phyloP scores from a whole-genome alignment of 2,113 vertebrate species.

The Pseudolaguvia tuberculata region DNA sequence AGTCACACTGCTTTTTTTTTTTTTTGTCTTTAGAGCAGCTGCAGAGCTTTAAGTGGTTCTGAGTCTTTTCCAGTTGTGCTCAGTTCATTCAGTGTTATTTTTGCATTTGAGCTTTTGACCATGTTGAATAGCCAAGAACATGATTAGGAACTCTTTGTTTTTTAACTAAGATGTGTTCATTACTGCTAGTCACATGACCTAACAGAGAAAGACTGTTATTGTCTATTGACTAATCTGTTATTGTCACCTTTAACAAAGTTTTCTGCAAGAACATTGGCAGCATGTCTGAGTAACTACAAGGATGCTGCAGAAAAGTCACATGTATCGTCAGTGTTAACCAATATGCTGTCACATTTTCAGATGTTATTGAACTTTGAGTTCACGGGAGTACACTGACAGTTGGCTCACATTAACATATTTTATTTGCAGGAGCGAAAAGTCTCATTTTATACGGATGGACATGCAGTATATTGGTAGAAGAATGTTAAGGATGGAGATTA shows the following conservation, averaged over 20 bases:
- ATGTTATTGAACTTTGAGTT: constrained; percentile 19
- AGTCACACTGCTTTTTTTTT: background rate
- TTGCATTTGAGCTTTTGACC: background rate
- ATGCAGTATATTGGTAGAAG: no score
- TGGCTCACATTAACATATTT: constrained; percentile 8
- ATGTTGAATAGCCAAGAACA: background rate
- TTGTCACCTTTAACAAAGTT: constrained; percentile 32
- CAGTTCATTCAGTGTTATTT: background rate
- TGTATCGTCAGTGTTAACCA: no score
- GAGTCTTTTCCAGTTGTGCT: no score
- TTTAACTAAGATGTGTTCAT: background rate
- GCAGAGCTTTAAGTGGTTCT: background rate
- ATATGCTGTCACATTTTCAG: constrained; percentile 38
- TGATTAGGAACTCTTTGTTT: background rate
- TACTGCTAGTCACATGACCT: background rate
- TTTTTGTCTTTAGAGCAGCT: background rate
- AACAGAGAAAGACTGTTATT: background rate
- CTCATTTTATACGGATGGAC: no score
- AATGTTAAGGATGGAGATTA: no score
- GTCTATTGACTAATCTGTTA: constrained; percentile 1
- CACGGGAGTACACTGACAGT: constrained; percentile 31
- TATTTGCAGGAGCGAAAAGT: background rate
- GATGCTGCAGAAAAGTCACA: constrained; percentile 37
- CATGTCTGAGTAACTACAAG: constrained; percentile 30
- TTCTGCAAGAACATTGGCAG: constrained; percentile 35